Evolutionary conservation across 2,888 invertebrate genomes (phyloP), one percentile per base, ranked within the genome.

Genomic region (Cyclophora punctaria): DNA sequence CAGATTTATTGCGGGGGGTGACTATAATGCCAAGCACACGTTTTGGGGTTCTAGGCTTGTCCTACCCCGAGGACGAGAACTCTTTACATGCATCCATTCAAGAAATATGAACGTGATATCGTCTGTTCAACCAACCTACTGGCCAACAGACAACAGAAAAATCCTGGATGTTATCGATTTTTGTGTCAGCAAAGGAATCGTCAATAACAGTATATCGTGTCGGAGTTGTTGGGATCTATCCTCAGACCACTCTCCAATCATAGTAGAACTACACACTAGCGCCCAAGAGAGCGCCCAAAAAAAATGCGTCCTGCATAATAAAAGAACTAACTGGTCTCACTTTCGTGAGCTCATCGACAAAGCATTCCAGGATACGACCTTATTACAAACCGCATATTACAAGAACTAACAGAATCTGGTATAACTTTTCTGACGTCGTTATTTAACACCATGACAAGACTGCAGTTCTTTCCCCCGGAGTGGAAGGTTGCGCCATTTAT

Each of bases 211-310:
- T 7, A 47, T 59, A 48, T 49, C 48, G 3, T 53, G 56, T 35
- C 34, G 47, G 3, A 54, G 48, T 35, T 55, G 53, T 45, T 55
- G 46, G 48, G 60, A 59, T 3, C 34, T 57, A 46, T 56, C 58
- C 5, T 57, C 59, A 45, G 58, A 61, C 46, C 58, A 61, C 53
- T 56, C 55, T 41, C 57, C 58, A 34, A 48, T 58, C n/a, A 34
- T 57, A 5, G 35, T 53, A 35, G 51, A 34, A 7, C 35, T 37
- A 50, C 41, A 6, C n/a, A 41, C 41, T 41, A 41, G 2, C 6
- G 6, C 3, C 3, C 41, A 41, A 41, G 3, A n/a, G 41, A 41
- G 7, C 6, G 41, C 41, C 41, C 20, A 20, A 41, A 3, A 7
- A 6, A 54, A 55, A 53, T 56, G 55, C 41, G 46, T 41, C 33